Conservation (phyloP, 2,797 vertebrate genomes). For the Peromyscus attwateri region DNA sequence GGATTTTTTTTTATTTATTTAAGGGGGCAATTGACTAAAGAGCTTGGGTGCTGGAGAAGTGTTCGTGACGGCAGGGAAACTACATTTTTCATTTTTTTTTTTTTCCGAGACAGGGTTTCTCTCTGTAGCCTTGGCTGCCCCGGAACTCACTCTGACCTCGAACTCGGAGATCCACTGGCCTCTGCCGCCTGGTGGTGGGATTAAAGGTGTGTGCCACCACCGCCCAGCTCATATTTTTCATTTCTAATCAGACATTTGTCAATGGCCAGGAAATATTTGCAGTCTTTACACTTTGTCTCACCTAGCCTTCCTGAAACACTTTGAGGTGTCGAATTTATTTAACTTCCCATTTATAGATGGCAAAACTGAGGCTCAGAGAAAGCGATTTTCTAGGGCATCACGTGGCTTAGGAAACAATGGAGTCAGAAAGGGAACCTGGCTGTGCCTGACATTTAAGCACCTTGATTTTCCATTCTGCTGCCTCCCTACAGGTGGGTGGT, state of each 20-base stretch:
- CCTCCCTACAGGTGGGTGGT: not conserved
- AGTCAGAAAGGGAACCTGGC: not conserved
- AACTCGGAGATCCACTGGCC: too few species aligned
- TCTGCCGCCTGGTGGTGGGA: not conserved
- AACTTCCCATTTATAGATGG: not conserved
- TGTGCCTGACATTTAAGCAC: not conserved
- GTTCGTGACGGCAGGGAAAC: not conserved
- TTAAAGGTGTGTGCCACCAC: not conserved
- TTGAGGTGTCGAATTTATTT: not conserved
- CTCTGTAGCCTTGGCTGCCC: not conserved
- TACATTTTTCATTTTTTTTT: not conserved
- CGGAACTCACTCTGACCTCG: not conserved
- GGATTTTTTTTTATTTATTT: not conserved
- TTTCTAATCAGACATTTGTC: not conserved
- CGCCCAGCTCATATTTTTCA: not conserved
- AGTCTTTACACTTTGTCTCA: not conserved
- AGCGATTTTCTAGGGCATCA: conserved; percentile 7
- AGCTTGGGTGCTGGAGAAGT: not conserved
- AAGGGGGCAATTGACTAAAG: not conserved
- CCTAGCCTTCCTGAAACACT: conserved; percentile 16
- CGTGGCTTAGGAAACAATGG: not conserved
- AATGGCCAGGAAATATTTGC: not conserved
- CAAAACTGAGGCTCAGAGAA: conserved; percentile 13
- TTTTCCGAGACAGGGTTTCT: not conserved
- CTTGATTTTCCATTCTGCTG: not conserved